Conservation (phyloP, 2,888 invertebrate genomes). For the Neoascia interrupta region DNA sequence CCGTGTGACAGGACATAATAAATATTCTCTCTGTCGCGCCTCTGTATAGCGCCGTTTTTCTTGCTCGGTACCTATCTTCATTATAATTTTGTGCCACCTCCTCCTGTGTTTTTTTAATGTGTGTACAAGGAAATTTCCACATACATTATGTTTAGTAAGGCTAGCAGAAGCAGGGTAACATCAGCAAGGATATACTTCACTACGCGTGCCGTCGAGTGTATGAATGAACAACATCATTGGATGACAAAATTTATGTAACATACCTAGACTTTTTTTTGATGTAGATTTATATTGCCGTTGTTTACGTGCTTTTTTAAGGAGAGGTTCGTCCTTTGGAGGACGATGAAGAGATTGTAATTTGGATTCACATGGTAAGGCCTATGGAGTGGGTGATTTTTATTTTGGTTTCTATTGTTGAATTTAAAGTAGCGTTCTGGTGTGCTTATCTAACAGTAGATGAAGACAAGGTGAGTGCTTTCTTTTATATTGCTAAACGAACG, state of each 20-base stretch:
- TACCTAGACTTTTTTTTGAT: constrained; percentile 52
- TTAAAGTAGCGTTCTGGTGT: background rate
- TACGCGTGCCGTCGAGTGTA: no score
- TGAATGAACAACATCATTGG: constrained; percentile 46
- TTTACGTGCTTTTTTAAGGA: constrained; percentile 23
- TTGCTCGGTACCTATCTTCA: constrained; percentile 53
- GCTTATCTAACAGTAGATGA: background rate
- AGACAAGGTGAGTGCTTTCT: no score
- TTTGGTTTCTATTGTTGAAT: constrained; percentile 3
- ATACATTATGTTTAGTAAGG: constrained; percentile 48
- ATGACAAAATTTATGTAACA: constrained; percentile 56
- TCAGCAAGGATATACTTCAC: constrained; percentile 4
- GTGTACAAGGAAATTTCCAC: constrained; percentile 58
- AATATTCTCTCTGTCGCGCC: constrained; percentile 55
- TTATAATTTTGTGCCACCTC: constrained; percentile 43
- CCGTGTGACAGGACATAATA: constrained; percentile 67
- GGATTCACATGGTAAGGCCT: no score
- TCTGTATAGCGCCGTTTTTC: constrained; percentile 17
- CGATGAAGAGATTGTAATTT: constrained; percentile 44
- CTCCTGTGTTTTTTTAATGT: constrained; percentile 43
- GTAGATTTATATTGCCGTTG: constrained; percentile 55
- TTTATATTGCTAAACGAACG: no score
- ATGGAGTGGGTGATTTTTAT: background rate
- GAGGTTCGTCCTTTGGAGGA: background rate
- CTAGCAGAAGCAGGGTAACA: background rate